Conservation (phyloP, 1,140 invertebrate genomes). For the Leptopilina clavipes region DNA sequence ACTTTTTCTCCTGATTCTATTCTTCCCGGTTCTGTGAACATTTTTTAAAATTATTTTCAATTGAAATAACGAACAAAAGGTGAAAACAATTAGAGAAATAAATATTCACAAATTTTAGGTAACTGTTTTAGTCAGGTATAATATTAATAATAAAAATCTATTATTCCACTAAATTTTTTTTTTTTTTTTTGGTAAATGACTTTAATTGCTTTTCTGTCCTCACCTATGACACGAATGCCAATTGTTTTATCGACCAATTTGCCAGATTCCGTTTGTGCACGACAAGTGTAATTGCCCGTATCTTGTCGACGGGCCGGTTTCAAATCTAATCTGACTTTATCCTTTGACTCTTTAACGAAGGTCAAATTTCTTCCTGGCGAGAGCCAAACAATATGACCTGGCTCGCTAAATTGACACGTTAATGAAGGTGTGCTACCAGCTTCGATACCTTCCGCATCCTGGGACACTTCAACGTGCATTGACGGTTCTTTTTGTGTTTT, state of each 20-base stretch:
- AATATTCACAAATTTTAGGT: too few relatives aligned
- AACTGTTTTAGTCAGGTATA: too few relatives aligned
- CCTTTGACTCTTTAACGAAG: slow-evolving; percentile 65
- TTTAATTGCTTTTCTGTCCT: slow-evolving; percentile 36
- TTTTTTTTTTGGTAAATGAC: neutral
- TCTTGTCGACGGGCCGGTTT: slow-evolving; percentile 73
- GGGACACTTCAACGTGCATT: slow-evolving; percentile 63
- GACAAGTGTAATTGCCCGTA: slow-evolving; percentile 77
- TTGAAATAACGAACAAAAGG: neutral
- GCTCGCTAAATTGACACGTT: slow-evolving; percentile 60
- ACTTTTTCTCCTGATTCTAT: slow-evolving; percentile 70
- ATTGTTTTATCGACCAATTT: slow-evolving; percentile 65
- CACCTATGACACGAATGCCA: slow-evolving; percentile 70
- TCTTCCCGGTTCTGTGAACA: slow-evolving; percentile 73
- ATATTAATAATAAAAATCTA: too few relatives aligned
- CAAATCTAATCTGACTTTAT: slow-evolving; percentile 70
- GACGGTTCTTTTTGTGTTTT: slow-evolving; percentile 49
- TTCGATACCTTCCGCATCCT: slow-evolving; percentile 66
- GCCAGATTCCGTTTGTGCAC: slow-evolving; percentile 66
- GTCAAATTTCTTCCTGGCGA: slow-evolving; percentile 66
- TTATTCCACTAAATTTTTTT: too few relatives aligned
- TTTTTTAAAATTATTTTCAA: neutral
- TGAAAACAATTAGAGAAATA: too few relatives aligned
- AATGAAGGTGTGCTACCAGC: slow-evolving; percentile 70
- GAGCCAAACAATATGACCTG: slow-evolving; percentile 68